Evolutionary conservation across 1,140 invertebrate species (phyloP).

Genomic region (Anastatus disparis): DNA sequence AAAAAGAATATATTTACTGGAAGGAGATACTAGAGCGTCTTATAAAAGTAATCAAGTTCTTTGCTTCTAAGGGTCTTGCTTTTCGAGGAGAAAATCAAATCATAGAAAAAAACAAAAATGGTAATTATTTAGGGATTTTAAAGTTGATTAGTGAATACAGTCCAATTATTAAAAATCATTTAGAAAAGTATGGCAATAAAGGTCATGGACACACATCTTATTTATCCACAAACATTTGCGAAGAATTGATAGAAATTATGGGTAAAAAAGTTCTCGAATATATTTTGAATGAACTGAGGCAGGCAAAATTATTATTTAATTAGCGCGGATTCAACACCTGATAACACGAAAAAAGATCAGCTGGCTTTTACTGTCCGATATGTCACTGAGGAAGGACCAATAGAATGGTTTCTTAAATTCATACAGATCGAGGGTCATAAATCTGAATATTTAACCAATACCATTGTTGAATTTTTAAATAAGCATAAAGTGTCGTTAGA

Average conservation of each 20-base stretch:
- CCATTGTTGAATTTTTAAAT: slow-evolving; percentile 26
- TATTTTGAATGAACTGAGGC: slow-evolving; percentile 46
- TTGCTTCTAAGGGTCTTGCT: slow-evolving; percentile 28
- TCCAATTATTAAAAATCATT: slow-evolving; percentile 17
- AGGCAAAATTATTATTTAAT: slow-evolving; percentile 55
- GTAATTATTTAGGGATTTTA: slow-evolving; percentile 39
- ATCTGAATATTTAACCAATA: slow-evolving; percentile 40
- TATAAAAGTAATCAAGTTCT: slow-evolving; percentile 41
- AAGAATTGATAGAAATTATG: slow-evolving; percentile 52
- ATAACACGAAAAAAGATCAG: slow-evolving; percentile 48
- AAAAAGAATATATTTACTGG: slow-evolving; percentile 32
- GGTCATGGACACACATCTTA: slow-evolving; percentile 39
- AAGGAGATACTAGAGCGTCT: slow-evolving; percentile 39
- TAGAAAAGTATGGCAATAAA: slow-evolving; percentile 15
- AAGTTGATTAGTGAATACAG: slow-evolving; percentile 38
- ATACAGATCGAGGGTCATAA: slow-evolving; percentile 43
- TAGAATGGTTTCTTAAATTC: slow-evolving; percentile 46
- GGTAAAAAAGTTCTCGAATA: slow-evolving; percentile 41
- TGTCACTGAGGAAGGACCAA: slow-evolving; percentile 46
- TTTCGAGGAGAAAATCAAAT: slow-evolving; percentile 39
- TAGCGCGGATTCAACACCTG: slow-evolving; percentile 55
- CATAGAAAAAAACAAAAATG: slow-evolving; percentile 43
- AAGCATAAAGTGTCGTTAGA: background rate
- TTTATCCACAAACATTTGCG: slow-evolving; percentile 43
- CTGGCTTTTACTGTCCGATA: slow-evolving; percentile 51